These are phyloP conservation scores for Grus americana DNA, from an alignment of 2,113 vertebrate species.

Conservation along the genomic window DNA sequence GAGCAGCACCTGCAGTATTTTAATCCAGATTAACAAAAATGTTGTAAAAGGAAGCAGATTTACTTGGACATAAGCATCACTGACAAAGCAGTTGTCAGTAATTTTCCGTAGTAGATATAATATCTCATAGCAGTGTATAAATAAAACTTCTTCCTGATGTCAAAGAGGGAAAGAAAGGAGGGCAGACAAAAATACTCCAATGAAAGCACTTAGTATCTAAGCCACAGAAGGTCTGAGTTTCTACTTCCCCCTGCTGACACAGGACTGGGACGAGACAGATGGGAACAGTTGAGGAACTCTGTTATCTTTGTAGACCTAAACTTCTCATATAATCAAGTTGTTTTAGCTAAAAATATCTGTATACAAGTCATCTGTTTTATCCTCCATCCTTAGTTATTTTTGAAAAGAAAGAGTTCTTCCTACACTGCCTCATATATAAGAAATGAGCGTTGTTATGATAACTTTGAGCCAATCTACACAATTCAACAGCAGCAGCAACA, in stretches of 20 bases:
- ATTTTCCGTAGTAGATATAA: background rate
- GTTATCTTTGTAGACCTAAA: constrained; percentile 5
- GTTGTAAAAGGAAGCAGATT: constrained; percentile 1
- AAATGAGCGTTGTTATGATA: background rate
- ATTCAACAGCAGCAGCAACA: background rate
- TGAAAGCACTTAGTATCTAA: constrained; percentile 32
- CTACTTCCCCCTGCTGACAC: constrained; percentile 69
- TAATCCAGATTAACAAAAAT: background rate
- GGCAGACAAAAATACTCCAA: constrained; percentile 41
- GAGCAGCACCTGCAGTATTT: constrained; percentile 21
- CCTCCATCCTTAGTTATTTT: background rate
- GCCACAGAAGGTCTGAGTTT: constrained; percentile 52
- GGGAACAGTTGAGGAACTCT: constrained; percentile 24
- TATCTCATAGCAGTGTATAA: constrained; percentile 26
- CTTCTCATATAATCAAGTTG: background rate
- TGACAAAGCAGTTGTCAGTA: constrained; percentile 27
- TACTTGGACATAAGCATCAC: background rate
- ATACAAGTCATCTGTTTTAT: background rate
- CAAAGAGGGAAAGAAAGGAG: constrained; percentile 43
- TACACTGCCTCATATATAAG: background rate
- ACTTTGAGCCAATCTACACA: background rate
- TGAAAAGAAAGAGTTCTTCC: background rate
- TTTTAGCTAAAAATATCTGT: constrained; percentile 9
- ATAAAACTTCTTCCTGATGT: constrained; percentile 55
- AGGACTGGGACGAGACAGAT: constrained; percentile 31